Evolutionary conservation across 2,797 vertebrate species (phyloP), one percentile per base, ranked within the genome.

Genomic region (Phaenicophaeus curvirostris): DNA sequence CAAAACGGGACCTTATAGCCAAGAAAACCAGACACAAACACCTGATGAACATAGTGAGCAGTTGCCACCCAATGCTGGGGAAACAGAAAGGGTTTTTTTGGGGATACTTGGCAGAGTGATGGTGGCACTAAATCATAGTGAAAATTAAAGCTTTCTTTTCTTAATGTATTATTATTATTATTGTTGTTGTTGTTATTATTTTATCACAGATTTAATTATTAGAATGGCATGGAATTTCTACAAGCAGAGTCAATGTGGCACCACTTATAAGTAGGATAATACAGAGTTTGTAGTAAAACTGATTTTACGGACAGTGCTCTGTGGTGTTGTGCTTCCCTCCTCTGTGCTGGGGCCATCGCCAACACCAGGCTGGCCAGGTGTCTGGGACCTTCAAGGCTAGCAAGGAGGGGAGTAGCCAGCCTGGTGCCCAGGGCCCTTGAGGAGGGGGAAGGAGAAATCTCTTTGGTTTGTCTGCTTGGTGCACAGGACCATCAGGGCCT

Each of bases 301-400:
- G 14, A 13, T 74, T 51, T 51, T 28, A 30, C 4, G 19, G 27
- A 4, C 1, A 2, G 23, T 13, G 27, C 3, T 51, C 21, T 16
- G 6, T 33, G 33, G 8, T 48, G 11, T 17, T 25, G 19, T 7
- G 2, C 12, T 27, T 44, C 25, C 18, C 37, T 17, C 8, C 23
- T 5, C 33, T 15, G 7, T 24, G 31, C 37, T 7, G 5, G 13
- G 24, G 23, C 54, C 39, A 11, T 39, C 14, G 15, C 13, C n/a
- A 30, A 11, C 4, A 2, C 3, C 0, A 2, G 57, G 14, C 33
- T 37, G 20, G 27, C 11, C 2, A 1, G 15, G 15, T 16, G 24
- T 17, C 37, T 16, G 30, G 5, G 6, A 51, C 14, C 8, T n/a
- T 58, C 42, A 62, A 19, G 27, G 21, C 15, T 5, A 2, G 2